Percentiles rank a stretch among this genome's conserved stretches.
Evolutionary conservation across 2,888 invertebrate species (phyloP).

Genomic region (Microctonus brassicae): DNA sequence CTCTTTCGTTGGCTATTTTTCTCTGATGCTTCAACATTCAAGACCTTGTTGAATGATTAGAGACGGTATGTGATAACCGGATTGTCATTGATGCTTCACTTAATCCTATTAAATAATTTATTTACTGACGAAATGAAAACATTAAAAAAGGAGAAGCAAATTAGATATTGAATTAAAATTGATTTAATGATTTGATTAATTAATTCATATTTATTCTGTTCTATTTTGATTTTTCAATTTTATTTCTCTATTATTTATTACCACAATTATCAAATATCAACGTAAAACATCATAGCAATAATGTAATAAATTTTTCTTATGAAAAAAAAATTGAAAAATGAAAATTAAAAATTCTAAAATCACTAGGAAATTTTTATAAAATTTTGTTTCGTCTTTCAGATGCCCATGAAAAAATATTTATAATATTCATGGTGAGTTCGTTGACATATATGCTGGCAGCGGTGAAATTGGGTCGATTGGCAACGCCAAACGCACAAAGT

Average conservation of each 20-base stretch:
- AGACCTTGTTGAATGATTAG: constrained; percentile 29
- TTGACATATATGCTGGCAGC: constrained; percentile 86
- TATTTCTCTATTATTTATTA: no score
- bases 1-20: background rate
- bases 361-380: no score
- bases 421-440: constrained; percentile 89
- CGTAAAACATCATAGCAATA: no score
- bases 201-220: background rate
- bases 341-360: no score
- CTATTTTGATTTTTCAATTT: no score
- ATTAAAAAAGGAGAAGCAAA: background rate
- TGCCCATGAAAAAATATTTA: constrained; percentile 91
- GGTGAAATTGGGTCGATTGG: constrained; percentile 73
- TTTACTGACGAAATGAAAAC: background rate
- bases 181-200: background rate
- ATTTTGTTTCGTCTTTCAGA: constrained; percentile 73
- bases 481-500: constrained; percentile 67
- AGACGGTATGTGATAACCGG: constrained; percentile 20
- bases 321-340: no score
- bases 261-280: no score
- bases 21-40: background rate
- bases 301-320: no score
- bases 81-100: constrained; percentile 24
- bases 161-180: background rate
- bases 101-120: constrained; percentile 16